Base-by-base conservation (phyloP, 2,888 invertebrate species). In the Bhutanitis thaidina region DNA sequence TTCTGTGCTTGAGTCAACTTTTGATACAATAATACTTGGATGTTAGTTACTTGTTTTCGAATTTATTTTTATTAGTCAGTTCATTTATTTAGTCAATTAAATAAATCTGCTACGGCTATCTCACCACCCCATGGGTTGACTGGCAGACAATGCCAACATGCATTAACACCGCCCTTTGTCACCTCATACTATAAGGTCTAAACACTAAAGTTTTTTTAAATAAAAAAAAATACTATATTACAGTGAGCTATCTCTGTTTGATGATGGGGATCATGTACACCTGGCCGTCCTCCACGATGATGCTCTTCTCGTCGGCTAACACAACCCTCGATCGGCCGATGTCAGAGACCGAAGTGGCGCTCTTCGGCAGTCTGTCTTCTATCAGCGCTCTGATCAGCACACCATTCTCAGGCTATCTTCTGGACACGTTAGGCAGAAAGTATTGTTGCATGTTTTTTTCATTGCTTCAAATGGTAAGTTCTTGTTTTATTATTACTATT, bases 231-330 rank as follows among this genome's bases (percentile, higher is more conserved):
- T n/a, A n/a, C n/a, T n/a, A n/a, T 38, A 3, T 45, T 40, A 32
- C 64, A 63, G 84, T 77, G 14, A 70, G 77, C 57, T 74, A 69
- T 59, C 62, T 75, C 14, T 74, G 74, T 51, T 47, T 70, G 34
- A 73, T 67, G 5, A 64, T 80, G 62, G 82, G 82, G 0, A 43
- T 84, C 1, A 67, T 77, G 55, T 74, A 67, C 52, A 67, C 79
- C 0, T 84, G 82, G 81, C 84, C 84, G 0, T 81, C 83, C 0
- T 76, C 77, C 0, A 80, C 77, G 0, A 56, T 80, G 1, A 59
- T 60, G 0, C 71, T 81, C 16, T 85, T 84, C 64, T 65, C 63
- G 9, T 79, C 80, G 0, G 53, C 57, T 0, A 77, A 74, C 58
- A 83, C 83, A 1, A 74, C 80, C 0, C 64, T 85, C 0, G 59